phyloP scores from a whole-genome alignment of 1,140 invertebrate genomes.

The Rhynchophorus ferrugineus region DNA sequence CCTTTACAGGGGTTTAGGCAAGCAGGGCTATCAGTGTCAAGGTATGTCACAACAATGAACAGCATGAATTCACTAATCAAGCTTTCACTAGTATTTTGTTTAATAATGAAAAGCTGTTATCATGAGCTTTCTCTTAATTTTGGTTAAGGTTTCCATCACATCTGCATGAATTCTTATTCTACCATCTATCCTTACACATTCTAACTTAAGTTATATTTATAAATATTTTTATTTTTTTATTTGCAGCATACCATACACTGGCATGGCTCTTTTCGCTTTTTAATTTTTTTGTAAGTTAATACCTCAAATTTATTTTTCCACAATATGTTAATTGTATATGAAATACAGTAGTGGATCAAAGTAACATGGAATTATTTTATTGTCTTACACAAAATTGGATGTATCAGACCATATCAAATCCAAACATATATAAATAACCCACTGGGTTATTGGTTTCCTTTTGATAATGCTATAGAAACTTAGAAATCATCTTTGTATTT shows the following conservation, averaged over 20 bases:
- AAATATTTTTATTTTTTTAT: constrained; percentile 31
- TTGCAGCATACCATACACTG: constrained; percentile 36
- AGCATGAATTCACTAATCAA: constrained; percentile 5
- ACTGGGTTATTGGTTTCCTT: no score
- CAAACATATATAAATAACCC: no score
- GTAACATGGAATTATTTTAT: no score
- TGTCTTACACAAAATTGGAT: no score
- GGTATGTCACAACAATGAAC: constrained; percentile 56
- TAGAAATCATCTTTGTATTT: no score
- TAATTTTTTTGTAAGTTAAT: constrained; percentile 35
- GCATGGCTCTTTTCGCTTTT: constrained; percentile 38
- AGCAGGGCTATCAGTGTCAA: constrained; percentile 99
- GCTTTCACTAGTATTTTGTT: neutral
- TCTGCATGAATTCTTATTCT: neutral
- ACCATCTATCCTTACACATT: neutral
- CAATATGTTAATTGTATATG: neutral
- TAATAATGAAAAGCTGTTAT: neutral
- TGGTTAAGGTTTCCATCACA: neutral
- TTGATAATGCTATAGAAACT: no score
- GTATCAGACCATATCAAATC: no score
- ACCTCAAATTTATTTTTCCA: constrained; percentile 3
- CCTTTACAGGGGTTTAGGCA: constrained; percentile 88
- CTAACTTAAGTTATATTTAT: neutral
- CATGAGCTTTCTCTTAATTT: neutral
- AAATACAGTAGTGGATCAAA: no score